phyloP scores from a whole-genome alignment of 2,888 invertebrate species.

The Tachina lurida region DNA sequence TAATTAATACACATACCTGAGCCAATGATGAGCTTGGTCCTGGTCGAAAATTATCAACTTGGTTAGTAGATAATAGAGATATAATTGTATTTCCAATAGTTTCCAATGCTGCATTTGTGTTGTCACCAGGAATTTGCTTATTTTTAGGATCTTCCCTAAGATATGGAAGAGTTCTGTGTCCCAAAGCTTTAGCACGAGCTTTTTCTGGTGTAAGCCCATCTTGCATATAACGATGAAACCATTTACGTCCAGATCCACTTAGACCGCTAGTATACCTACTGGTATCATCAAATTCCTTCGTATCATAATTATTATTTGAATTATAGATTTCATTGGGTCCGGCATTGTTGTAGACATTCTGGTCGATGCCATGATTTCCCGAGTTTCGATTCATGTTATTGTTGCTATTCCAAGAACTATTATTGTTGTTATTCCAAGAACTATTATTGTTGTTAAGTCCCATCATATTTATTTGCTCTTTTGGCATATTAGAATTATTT shows the following conservation, averaged over 20 bases:
- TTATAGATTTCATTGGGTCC: background rate
- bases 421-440: background rate
- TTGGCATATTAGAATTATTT: constrained; percentile 17
- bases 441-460: background rate
- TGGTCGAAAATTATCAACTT: constrained; percentile 11
- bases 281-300: background rate
- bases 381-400: constrained; percentile 1
- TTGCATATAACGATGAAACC: constrained; percentile 33
- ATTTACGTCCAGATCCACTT: constrained; percentile 55
- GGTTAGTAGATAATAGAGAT: constrained; percentile 23
- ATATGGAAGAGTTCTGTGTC: constrained; percentile 38
- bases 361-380: background rate
- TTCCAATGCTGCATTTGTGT: constrained; percentile 49
- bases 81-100: constrained; percentile 56
- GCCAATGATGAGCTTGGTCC: constrained; percentile 15
- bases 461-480: constrained; percentile 30
- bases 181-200: constrained; percentile 51
- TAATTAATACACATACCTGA: constrained; percentile 37
- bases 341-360: background rate
- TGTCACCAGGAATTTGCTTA: background rate
- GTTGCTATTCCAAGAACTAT: constrained; percentile 38
- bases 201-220: constrained; percentile 32
- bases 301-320: constrained; percentile 18
- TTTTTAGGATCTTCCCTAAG: constrained; percentile 16
- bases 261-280: constrained; percentile 23